phyloP scores from a whole-genome alignment of 2,113 vertebrate species.

The Atherinomorus stipes region DNA sequence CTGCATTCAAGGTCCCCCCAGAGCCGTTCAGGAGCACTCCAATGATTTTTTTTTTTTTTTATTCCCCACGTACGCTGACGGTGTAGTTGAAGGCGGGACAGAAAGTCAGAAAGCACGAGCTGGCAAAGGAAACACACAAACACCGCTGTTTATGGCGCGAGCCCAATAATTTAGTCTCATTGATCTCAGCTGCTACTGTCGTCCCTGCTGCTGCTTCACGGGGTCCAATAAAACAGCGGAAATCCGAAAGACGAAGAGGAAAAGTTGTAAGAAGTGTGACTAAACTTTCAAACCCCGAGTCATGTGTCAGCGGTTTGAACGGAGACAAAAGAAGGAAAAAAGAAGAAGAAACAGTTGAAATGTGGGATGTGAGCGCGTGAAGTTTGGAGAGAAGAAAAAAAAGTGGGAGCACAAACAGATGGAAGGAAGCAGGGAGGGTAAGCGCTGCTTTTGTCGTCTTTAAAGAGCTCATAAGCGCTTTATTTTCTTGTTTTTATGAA shows the following conservation, averaged over 20 bases:
- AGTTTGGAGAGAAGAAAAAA: slow-evolving; percentile 7
- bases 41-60: slow-evolving; percentile 4
- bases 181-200: slow-evolving; percentile 15
- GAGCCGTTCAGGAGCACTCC: slow-evolving; percentile 4
- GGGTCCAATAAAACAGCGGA: neutral
- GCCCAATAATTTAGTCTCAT: slow-evolving; percentile 48
- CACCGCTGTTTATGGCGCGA: slow-evolving; percentile 27
- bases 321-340: slow-evolving; percentile 31
- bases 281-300: slow-evolving; percentile 27
- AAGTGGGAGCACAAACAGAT: slow-evolving; percentile 17
- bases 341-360: neutral
- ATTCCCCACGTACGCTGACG: slow-evolving; percentile 2
- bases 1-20: slow-evolving; percentile 13
- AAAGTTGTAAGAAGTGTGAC: slow-evolving; percentile 28
- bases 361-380: slow-evolving; percentile 21
- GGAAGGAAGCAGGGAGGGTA: slow-evolving; percentile 37
- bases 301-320: slow-evolving; percentile 30
- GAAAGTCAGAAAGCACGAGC: slow-evolving; percentile 55
- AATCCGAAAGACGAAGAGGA: neutral
- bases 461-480: neutral
- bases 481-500: neutral
- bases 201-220: neutral
- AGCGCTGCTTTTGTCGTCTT: neutral
- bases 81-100: slow-evolving; percentile 56
- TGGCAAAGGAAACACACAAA: slow-evolving; percentile 65